These are phyloP conservation scores for Oasisia sp. DNA, from an alignment of 2,888 invertebrate species.

Conservation along the genomic window DNA sequence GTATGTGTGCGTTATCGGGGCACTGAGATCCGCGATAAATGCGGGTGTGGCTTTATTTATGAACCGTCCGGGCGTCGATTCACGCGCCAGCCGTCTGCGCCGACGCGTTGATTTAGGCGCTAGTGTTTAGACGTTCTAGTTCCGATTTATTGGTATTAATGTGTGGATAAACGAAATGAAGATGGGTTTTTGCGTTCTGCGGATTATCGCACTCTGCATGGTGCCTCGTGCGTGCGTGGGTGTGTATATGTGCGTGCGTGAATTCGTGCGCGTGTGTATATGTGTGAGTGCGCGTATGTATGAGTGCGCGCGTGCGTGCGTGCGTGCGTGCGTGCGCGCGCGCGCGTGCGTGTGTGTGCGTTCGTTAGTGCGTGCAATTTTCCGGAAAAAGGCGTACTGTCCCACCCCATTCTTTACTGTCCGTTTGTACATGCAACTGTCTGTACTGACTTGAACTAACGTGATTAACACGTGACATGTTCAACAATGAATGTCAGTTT, in stretches of 20 bases:
- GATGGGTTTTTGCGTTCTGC: neutral
- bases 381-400: too few relatives aligned
- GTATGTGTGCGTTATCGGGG: neutral
- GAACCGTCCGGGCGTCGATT: neutral
- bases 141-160: neutral
- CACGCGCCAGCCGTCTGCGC: neutral
- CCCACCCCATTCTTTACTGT: too few relatives aligned
- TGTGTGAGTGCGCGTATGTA: neutral
- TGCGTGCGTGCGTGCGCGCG: too few relatives aligned
- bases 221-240: too few relatives aligned
- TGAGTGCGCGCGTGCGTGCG: too few relatives aligned
- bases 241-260: neutral
- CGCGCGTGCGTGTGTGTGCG: too few relatives aligned
- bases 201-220: neutral
- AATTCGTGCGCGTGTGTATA: neutral
- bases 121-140: neutral
- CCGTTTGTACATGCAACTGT: neutral
- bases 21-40: neutral
- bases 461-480: neutral
- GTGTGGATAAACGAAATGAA: neutral
- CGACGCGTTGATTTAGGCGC: neutral
- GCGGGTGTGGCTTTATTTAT: neutral
- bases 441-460: neutral
- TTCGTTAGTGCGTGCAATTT: too few relatives aligned
- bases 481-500: neutral